phyloP scores from a whole-genome alignment of 2,888 invertebrate genomes.

The Parnassius smintheus region DNA sequence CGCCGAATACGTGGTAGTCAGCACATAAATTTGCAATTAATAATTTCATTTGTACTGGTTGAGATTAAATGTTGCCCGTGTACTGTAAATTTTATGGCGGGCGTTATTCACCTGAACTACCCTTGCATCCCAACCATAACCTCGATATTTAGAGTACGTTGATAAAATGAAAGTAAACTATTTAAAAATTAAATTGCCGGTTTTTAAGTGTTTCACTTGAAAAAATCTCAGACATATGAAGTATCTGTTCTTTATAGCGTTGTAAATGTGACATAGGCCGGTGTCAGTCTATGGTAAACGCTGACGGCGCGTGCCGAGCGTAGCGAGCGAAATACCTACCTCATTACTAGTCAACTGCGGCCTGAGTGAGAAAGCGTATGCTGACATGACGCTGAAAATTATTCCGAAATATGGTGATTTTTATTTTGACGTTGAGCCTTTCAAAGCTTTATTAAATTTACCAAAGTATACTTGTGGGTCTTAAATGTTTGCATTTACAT shows the following conservation, averaged over 20 bases:
- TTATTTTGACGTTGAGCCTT: constrained; percentile 9
- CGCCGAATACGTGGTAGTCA: too few species aligned
- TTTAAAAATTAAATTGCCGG: constrained; percentile 11
- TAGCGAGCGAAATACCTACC: constrained; percentile 14
- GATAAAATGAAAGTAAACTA: not conserved
- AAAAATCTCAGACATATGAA: constrained; percentile 24
- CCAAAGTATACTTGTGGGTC: not conserved
- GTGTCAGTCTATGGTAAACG: constrained; percentile 16
- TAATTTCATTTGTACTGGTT: too few species aligned
- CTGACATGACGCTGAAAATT: constrained; percentile 3
- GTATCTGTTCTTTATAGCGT: constrained; percentile 21
- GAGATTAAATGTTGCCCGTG: too few species aligned
- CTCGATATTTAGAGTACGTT: too few species aligned
- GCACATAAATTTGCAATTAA: too few species aligned
- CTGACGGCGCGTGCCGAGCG: constrained; percentile 11
- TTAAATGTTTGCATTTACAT: too few species aligned
- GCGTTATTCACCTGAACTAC: too few species aligned
- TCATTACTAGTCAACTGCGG: constrained; percentile 25
- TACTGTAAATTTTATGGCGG: too few species aligned
- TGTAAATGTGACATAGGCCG: constrained; percentile 16
- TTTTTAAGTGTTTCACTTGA: constrained; percentile 13
- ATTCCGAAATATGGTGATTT: constrained; percentile 13
- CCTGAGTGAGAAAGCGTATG: constrained; percentile 2
- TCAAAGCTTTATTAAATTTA: constrained; percentile 15
- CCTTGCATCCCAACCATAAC: too few species aligned